phyloP scores from a whole-genome alignment of 2,113 vertebrate genomes.

The Rhabdomys dilectus region DNA sequence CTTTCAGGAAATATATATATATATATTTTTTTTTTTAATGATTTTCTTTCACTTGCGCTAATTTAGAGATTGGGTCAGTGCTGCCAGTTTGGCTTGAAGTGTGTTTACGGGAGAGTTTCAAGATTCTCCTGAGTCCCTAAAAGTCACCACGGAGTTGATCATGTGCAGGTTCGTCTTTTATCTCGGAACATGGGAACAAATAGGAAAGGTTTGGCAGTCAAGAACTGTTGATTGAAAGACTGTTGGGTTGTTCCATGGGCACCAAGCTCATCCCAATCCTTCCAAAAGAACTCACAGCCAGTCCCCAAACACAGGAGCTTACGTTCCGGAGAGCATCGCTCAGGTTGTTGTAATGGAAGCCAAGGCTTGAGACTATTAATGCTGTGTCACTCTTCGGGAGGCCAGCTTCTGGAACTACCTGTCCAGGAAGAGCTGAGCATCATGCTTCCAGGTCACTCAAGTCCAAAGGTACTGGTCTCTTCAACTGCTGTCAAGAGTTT shows the following conservation, averaged over 20 bases:
- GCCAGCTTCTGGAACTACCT: conserved; percentile 68
- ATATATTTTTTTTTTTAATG: conserved; percentile 61
- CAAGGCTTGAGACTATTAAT: conserved; percentile 63
- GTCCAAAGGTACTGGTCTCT: conserved; percentile 98
- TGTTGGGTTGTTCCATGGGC: conserved; percentile 74
- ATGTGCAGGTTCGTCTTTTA: conserved; percentile 63
- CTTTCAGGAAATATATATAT: conserved; percentile 76
- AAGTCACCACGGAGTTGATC: conserved; percentile 71
- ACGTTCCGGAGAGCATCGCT: conserved; percentile 63
- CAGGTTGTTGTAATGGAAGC: conserved; percentile 64
- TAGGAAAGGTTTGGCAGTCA: conserved; percentile 72
- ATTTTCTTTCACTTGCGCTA: conserved; percentile 57
- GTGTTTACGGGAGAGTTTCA: conserved; percentile 62
- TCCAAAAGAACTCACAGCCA: conserved; percentile 71
- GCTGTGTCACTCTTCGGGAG: conserved; percentile 74
- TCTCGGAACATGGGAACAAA: conserved; percentile 73
- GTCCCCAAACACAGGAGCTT: conserved; percentile 43
- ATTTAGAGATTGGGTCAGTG: conserved; percentile 81
- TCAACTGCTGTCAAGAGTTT: conserved; percentile 98
- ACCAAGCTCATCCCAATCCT: conserved; percentile 79
- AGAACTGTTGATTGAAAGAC: conserved; percentile 80
- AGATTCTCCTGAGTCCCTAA: conserved; percentile 70
- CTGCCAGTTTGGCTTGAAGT: conserved; percentile 78
- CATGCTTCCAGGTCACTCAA: conserved; percentile 90
- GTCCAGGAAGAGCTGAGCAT: conserved; percentile 56